Evolutionary conservation across 2,888 invertebrate species (phyloP).

Genomic region (Acronicta aceris): DNA sequence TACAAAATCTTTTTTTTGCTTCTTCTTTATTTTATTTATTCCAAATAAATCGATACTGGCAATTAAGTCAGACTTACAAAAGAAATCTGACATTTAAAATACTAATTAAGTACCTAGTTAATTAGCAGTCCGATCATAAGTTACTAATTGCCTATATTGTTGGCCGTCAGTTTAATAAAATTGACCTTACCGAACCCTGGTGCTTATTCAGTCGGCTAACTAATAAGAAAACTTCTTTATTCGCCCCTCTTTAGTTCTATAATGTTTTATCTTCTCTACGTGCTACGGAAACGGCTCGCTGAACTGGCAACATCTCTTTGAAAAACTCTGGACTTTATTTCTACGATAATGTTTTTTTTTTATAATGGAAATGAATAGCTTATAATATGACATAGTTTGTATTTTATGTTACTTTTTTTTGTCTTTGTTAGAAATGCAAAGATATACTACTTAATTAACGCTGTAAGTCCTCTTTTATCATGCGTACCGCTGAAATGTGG

Average conservation of each 20-base stretch:
- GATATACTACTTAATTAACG: too few relatives aligned
- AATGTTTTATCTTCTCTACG: constrained; percentile 48
- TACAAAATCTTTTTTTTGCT: background rate
- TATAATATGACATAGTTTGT: too few relatives aligned
- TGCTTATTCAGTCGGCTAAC: constrained; percentile 42
- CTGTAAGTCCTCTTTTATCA: too few relatives aligned
- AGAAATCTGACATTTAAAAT: constrained; percentile 5
- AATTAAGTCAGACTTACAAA: constrained; percentile 1
- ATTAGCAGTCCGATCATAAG: constrained; percentile 20
- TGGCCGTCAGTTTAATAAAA: constrained; percentile 28
- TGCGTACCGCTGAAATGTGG: too few relatives aligned
- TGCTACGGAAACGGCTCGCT: constrained; percentile 43
- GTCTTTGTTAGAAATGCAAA: background rate
- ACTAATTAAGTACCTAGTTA: constrained; percentile 16
- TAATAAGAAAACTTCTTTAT: constrained; percentile 53
- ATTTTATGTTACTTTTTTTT: background rate
- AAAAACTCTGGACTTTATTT: constrained; percentile 29
- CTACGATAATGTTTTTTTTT: constrained; percentile 5
- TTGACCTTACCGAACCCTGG: constrained; percentile 16
- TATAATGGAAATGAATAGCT: constrained; percentile 1
- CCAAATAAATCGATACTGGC: background rate
- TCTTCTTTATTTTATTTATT: background rate
- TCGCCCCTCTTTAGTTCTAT: constrained; percentile 40
- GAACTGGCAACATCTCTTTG: constrained; percentile 49
- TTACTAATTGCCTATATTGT: constrained; percentile 38